Evolutionary conservation across 2,888 invertebrate species (phyloP).

Genomic region (Eulithis prunata): DNA sequence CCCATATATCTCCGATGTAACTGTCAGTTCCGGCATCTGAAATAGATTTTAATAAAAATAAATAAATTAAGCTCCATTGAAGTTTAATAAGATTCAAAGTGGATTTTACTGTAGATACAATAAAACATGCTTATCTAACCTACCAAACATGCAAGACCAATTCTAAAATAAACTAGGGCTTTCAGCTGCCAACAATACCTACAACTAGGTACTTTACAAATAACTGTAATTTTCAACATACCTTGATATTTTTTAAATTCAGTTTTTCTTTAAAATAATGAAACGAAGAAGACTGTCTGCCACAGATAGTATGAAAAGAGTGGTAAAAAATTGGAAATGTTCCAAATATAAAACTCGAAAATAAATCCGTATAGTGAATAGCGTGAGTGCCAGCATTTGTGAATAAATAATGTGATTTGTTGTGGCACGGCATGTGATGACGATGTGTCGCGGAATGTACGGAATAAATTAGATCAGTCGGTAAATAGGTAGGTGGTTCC

Average conservation of each 20-base stretch:
- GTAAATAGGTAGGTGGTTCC: not conserved
- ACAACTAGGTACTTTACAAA: slow-evolving; percentile 4
- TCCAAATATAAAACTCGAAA: slow-evolving; percentile 79
- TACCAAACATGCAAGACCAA: slow-evolving; percentile 24
- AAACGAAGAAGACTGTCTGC: slow-evolving; percentile 23
- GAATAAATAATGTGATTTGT: slow-evolving; percentile 53
- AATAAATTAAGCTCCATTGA: not conserved
- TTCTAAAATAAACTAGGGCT: slow-evolving; percentile 39
- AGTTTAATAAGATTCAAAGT: slow-evolving; percentile 5
- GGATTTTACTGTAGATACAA: slow-evolving; percentile 36
- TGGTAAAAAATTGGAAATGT: slow-evolving; percentile 72
- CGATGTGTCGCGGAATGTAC: slow-evolving; percentile 30
- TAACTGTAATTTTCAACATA: slow-evolving; percentile 33
- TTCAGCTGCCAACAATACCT: slow-evolving; percentile 9
- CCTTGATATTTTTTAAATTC: slow-evolving; percentile 32
- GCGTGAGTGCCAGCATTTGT: slow-evolving; percentile 65
- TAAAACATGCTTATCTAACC: slow-evolving; percentile 19
- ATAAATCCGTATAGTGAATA: slow-evolving; percentile 70
- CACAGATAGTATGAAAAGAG: slow-evolving; percentile 64
- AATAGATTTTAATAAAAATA: slow-evolving; percentile 23
- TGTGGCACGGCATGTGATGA: slow-evolving; percentile 38
- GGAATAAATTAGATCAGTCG: slow-evolving; percentile 8
- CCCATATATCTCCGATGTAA: slow-evolving; percentile 89
- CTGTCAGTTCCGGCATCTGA: slow-evolving; percentile 84
- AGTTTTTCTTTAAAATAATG: slow-evolving; percentile 15